Evolutionary conservation across 37 sponge, comb jelly and placozoan species (phyloP).

Genomic region (Ianthella basta): DNA sequence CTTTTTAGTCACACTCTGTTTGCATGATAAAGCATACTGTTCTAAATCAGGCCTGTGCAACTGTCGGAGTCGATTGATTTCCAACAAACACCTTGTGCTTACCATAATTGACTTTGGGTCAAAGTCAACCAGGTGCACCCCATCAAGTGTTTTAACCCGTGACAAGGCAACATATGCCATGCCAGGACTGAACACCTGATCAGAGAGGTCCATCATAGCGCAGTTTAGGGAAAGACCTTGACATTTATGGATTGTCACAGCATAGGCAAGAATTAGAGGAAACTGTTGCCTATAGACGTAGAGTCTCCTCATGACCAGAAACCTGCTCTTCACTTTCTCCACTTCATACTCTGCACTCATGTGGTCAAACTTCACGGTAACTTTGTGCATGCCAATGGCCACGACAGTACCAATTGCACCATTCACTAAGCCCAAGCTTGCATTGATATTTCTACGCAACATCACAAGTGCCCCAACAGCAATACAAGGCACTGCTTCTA

Average conservation of each 20-base stretch:
- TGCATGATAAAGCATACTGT: background rate
- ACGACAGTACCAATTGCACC: constrained; percentile 59
- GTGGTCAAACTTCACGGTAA: constrained; percentile 65
- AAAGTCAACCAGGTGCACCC: constrained; percentile 35
- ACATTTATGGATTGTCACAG: constrained; percentile 57
- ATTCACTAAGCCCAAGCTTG: constrained; percentile 54
- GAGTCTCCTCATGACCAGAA: constrained; percentile 41
- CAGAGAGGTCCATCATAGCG: constrained; percentile 66
- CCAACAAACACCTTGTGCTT: constrained; percentile 16
- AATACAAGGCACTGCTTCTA: constrained; percentile 44
- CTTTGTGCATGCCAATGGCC: background rate
- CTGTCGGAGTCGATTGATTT: constrained; percentile 29
- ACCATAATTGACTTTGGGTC: constrained; percentile 44
- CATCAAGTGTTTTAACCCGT: constrained; percentile 40
- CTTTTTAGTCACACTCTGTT: background rate
- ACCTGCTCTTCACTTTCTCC: constrained; percentile 40
- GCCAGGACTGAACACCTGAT: constrained; percentile 45
- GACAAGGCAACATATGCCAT: constrained; percentile 72
- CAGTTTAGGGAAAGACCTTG: constrained; percentile 58
- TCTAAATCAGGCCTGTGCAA: constrained; percentile 28
- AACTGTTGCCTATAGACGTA: constrained; percentile 62
- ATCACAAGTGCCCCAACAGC: constrained; percentile 71
- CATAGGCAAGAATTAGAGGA: constrained; percentile 53
- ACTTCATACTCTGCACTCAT: constrained; percentile 29
- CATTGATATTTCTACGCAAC: constrained; percentile 65